phyloP scores from a whole-genome alignment of 2,888 invertebrate genomes.

The Cistogaster globosa region DNA sequence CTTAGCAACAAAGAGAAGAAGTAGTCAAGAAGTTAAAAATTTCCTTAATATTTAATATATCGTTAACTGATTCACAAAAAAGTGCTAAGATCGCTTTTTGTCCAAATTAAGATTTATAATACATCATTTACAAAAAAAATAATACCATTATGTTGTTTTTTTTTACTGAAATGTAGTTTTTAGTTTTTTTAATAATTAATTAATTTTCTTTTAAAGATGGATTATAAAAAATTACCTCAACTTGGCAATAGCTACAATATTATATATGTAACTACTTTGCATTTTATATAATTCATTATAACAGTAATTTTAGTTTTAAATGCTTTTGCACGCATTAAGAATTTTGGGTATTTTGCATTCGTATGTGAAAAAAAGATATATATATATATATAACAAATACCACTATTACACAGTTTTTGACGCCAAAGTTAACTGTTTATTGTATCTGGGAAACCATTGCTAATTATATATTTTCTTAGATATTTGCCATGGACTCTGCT shows the following conservation, averaged over 20 bases:
- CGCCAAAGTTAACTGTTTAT: slow-evolving; percentile 3
- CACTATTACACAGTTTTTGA: slow-evolving; percentile 7
- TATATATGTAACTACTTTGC: slow-evolving; percentile 22
- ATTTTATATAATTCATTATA: slow-evolving; percentile 11
- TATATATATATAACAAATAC: neutral
- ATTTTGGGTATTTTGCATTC: slow-evolving; percentile 10
- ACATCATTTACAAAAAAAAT: too few relatives aligned
- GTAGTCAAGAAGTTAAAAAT: too few relatives aligned
- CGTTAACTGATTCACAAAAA: too few relatives aligned
- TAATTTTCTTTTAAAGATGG: slow-evolving; percentile 3
- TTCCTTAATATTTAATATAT: too few relatives aligned
- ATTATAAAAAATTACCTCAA: slow-evolving; percentile 13
- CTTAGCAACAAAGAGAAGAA: too few relatives aligned
- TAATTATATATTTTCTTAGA: slow-evolving; percentile 19
- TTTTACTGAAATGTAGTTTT: too few relatives aligned
- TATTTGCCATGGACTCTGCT: slow-evolving; percentile 27
- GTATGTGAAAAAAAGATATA: too few relatives aligned
- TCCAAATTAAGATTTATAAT: too few relatives aligned
- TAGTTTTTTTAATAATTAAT: too few relatives aligned
- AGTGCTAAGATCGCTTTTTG: too few relatives aligned
- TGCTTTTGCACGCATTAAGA: slow-evolving; percentile 11
- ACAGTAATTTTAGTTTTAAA: slow-evolving; percentile 7
- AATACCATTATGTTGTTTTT: too few relatives aligned
- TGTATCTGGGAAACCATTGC: too few relatives aligned
- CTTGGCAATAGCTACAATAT: slow-evolving; percentile 13